Conservation (phyloP, 2,797 vertebrate species). For the Macropus fuliginosus region DNA sequence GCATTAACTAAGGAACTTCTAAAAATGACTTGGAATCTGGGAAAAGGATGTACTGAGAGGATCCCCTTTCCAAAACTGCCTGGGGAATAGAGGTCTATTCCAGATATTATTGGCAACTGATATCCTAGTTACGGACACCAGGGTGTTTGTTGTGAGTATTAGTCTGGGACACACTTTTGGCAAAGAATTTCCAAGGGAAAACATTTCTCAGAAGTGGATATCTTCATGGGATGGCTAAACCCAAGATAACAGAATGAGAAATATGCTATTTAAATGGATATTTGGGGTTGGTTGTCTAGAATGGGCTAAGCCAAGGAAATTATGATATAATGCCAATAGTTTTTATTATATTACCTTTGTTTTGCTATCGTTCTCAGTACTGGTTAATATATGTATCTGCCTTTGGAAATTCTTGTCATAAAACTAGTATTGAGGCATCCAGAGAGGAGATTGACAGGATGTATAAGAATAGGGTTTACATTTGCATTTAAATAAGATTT, state of each 20-base stretch:
- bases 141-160: background rate
- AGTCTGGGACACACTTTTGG: too few relatives aligned
- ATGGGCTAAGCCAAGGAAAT: background rate
- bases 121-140: background rate
- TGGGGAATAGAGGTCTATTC: background rate
- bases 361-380: background rate
- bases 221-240: background rate
- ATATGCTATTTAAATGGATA: background rate
- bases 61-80: background rate
- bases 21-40: background rate
- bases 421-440: background rate
- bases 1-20: background rate
- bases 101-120: background rate
- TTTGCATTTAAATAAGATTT: background rate
- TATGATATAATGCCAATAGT: background rate
- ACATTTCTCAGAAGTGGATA: background rate
- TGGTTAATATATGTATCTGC: background rate
- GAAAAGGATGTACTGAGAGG: background rate
- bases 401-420: background rate
- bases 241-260: background rate
- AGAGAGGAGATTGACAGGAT: background rate
- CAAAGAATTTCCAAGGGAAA: too few relatives aligned
- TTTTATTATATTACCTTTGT: background rate
- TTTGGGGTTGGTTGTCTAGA: background rate
- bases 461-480: background rate